phyloP scores from a whole-genome alignment of 2,888 invertebrate species.

The Melipona bicolor region DNA sequence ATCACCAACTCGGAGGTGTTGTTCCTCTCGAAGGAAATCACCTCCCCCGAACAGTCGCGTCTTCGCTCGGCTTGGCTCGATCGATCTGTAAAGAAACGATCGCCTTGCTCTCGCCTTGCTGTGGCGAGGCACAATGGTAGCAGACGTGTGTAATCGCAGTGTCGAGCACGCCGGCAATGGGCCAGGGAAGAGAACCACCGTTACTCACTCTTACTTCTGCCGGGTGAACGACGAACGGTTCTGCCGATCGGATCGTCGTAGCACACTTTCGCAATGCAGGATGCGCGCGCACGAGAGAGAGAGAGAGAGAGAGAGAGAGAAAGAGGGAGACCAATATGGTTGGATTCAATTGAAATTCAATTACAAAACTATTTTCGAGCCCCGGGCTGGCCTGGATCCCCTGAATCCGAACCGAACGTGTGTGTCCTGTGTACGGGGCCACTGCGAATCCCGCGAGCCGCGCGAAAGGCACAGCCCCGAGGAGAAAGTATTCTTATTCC shows the following conservation, averaged over 20 bases:
- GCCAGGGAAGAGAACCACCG: slow-evolving; percentile 46
- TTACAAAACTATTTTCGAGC: slow-evolving; percentile 69
- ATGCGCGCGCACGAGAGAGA: slow-evolving; percentile 40
- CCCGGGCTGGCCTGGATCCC: slow-evolving; percentile 50
- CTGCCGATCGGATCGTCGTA: slow-evolving; percentile 62
- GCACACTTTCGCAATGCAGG: slow-evolving; percentile 68
- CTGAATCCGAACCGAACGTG: neutral
- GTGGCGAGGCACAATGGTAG: slow-evolving; percentile 38
- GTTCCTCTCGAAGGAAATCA: neutral
- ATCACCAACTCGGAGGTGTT: neutral
- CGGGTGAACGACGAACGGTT: slow-evolving; percentile 55
- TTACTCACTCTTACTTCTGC: slow-evolving; percentile 68
- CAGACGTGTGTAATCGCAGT: slow-evolving; percentile 40
- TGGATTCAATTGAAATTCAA: slow-evolving; percentile 71
- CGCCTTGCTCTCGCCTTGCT: slow-evolving; percentile 31
- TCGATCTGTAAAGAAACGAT: slow-evolving; percentile 12
- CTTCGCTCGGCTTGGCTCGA: no score
- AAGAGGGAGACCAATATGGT: slow-evolving; percentile 51
- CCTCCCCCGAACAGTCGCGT: neutral
- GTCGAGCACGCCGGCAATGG: slow-evolving; percentile 11
- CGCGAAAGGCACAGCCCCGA: slow-evolving; percentile 55
- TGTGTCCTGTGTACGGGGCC: slow-evolving; percentile 53
- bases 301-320: no score
- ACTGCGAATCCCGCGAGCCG: slow-evolving; percentile 4
- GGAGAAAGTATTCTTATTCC: slow-evolving; percentile 67